Conservation (phyloP, 2,888 invertebrate genomes). For the Leucophenga montana region DNA sequence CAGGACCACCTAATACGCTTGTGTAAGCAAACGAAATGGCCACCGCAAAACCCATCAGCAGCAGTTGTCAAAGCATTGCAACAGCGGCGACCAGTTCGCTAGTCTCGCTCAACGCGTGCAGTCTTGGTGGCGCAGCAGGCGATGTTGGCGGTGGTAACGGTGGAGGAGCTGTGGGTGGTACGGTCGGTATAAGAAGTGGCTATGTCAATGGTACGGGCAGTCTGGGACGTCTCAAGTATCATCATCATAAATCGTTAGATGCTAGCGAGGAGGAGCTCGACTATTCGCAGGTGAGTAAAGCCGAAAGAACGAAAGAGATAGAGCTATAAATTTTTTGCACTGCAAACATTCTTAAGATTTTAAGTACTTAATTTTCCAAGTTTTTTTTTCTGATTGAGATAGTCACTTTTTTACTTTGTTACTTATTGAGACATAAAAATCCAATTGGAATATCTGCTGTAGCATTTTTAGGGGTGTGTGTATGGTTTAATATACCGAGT, state of each 20-base stretch:
- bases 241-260: slow-evolving; percentile 65
- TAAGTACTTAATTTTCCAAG: too few relatives aligned
- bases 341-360: background rate
- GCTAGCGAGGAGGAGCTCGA: slow-evolving; percentile 76
- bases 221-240: slow-evolving; percentile 69
- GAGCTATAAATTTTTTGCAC: too few relatives aligned
- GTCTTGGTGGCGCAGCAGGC: slow-evolving; percentile 39
- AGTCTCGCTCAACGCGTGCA: slow-evolving; percentile 55
- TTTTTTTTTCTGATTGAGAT: slow-evolving; percentile 22
- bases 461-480: slow-evolving; percentile 16
- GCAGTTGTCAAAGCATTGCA: slow-evolving; percentile 68
- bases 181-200: slow-evolving; percentile 43
- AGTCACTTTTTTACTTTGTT: background rate
- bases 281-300: slow-evolving; percentile 74
- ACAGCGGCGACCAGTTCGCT: slow-evolving; percentile 56
- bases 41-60: slow-evolving; percentile 62
- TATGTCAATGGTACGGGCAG: slow-evolving; percentile 71
- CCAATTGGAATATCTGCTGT: too few relatives aligned
- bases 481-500: background rate
- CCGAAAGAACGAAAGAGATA: background rate
- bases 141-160: background rate
- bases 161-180: slow-evolving; percentile 12
- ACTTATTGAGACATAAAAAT: too few relatives aligned
- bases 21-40: slow-evolving; percentile 44
- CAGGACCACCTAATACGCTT: background rate